phyloP scores from a whole-genome alignment of 2,113 vertebrate species.

The Polypterus senegalus region DNA sequence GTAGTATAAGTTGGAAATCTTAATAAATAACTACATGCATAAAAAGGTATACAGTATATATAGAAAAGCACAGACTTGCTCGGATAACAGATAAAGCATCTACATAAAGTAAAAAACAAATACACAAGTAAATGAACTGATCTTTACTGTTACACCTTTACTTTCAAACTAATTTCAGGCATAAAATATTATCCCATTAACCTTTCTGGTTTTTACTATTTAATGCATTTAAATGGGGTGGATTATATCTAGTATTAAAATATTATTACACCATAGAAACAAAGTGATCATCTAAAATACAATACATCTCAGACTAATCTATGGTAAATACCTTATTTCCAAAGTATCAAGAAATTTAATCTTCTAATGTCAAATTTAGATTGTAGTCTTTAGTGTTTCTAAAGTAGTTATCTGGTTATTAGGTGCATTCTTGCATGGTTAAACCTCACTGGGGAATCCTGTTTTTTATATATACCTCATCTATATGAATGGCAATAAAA shows the following conservation, averaged over 20 bases:
- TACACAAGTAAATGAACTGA: too few relatives aligned
- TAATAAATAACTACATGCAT: too few relatives aligned
- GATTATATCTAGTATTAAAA: constrained; percentile 12
- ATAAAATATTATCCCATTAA: neutral
- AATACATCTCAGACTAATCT: neutral
- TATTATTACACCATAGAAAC: neutral
- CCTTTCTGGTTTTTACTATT: constrained; percentile 11
- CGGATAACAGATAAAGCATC: too few relatives aligned
- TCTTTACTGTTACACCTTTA: neutral
- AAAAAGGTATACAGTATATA: too few relatives aligned
- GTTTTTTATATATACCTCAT: neutral
- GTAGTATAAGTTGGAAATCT: too few relatives aligned
- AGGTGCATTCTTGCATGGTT: constrained; percentile 14
- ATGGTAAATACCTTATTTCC: neutral
- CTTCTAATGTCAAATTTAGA: constrained; percentile 8
- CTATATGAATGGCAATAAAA: neutral
- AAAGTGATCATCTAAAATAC: neutral
- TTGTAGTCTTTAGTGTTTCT: constrained; percentile 8
- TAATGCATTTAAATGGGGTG: constrained; percentile 15
- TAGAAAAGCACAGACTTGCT: too few relatives aligned
- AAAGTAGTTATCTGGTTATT: constrained; percentile 8
- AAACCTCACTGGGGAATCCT: constrained; percentile 5
- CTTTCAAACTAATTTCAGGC: neutral
- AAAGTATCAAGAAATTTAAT: neutral
- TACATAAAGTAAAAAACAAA: too few relatives aligned